phyloP scores from a whole-genome alignment of 2,797 vertebrate species.

The Amblyraja radiata region DNA sequence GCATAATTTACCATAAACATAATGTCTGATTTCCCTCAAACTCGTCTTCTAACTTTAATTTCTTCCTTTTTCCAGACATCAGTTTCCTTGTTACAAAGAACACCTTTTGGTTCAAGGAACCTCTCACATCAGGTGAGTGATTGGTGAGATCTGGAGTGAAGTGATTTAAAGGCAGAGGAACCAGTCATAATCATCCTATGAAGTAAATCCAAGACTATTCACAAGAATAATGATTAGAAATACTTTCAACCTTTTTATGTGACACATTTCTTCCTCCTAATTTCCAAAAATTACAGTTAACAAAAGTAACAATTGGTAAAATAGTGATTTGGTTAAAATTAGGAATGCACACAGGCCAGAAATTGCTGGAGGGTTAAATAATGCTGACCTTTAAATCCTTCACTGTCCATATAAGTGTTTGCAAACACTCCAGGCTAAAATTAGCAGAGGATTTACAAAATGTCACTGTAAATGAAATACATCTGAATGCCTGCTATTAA shows the following conservation, averaged over 20 bases:
- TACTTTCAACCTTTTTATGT: too few relatives aligned
- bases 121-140: background rate
- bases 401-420: background rate
- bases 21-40: background rate
- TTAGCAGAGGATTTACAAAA: slow-evolving; percentile 34
- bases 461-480: background rate
- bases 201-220: background rate
- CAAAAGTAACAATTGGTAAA: background rate
- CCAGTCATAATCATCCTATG: too few relatives aligned
- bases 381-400: background rate
- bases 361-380: background rate
- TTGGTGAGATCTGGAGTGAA: background rate
- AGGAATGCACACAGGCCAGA: background rate
- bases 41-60: background rate
- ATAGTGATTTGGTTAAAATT: background rate
- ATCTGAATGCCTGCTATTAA: background rate
- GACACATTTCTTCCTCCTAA: background rate
- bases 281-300: background rate
- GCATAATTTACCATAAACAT: too few relatives aligned
- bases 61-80: background rate
- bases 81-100: background rate
- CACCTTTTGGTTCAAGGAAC: background rate
- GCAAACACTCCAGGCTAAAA: slow-evolving; percentile 11
- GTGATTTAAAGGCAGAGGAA: background rate
- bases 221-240: background rate